Evolutionary conservation across 2,888 invertebrate species (phyloP), one percentile per base, ranked within the genome.

Genomic region (Hemaris fuciformis): DNA sequence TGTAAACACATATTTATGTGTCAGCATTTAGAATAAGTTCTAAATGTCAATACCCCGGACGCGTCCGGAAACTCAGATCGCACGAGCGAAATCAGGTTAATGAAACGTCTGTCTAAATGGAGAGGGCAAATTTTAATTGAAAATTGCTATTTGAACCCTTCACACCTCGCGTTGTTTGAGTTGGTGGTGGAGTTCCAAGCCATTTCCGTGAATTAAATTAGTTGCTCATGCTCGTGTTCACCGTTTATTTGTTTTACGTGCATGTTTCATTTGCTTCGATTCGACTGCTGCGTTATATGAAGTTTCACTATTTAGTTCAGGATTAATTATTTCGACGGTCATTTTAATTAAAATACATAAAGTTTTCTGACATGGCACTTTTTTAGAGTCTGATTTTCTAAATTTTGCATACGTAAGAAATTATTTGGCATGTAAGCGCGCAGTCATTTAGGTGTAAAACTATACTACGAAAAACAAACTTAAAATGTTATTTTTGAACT

Each of bases 81-180:
- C 71, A 63, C 67, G 66, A 81, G 77, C 76, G 79, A 75, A 88
- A 87, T 77, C 83, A 78, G 89, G 90, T 87, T 89, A 91, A 91
- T 91, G 88, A 89, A 91, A 90, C 72, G 90, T 89, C 91, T 85
- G 85, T 91, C 89, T 89, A 85, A 85, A 84, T 76, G 75, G 73
- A 68, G 78, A 74, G 76, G 74, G 76, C 71, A 74, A 83, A 85
- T 82, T 89, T 88, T 86, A 89, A 89, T 88, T 87, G 85, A 85
- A 90, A 81, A 84, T 85, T 76, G 83, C 81, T 85, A 83, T 84
- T 84, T 76, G 80, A 82, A 78, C 77, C 75, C 72, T 79, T 80
- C 77, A 75, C 81, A 81, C 77, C 77, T 79, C 69, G 66, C 69
- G 66, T 66, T 77, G 70, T 76, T 76, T 74, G 75, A 79, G 70